phyloP scores from a whole-genome alignment of 2,797 vertebrate species.

The Phataginus tetradactyla region DNA sequence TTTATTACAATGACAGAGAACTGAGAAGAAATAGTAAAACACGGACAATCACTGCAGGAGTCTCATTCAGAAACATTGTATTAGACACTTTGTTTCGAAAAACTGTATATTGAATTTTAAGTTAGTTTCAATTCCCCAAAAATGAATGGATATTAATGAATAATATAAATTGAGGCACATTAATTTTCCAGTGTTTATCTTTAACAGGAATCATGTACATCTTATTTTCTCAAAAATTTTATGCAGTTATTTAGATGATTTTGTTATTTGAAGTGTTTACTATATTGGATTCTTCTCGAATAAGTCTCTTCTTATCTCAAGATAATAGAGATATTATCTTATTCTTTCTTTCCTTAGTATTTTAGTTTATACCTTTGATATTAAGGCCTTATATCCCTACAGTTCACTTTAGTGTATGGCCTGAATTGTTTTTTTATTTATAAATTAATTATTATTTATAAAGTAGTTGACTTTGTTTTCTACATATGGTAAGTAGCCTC shows the following conservation, averaged over 20 bases:
- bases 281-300: not conserved
- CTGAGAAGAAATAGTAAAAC: not conserved
- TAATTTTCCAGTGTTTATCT: not conserved
- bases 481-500: not conserved
- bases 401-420: not conserved
- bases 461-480: not conserved
- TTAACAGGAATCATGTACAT: not conserved
- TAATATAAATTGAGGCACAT: not conserved
- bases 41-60: not conserved
- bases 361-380: not conserved
- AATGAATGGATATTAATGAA: not conserved
- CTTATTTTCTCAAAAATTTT: not conserved
- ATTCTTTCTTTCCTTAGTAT: not conserved
- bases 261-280: not conserved
- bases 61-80: not conserved
- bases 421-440: not conserved
- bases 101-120: not conserved
- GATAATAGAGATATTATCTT: not conserved
- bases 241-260: not conserved
- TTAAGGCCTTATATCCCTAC: not conserved
- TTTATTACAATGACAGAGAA: not conserved
- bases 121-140: not conserved
- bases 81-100: not conserved
- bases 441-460: too few species aligned
- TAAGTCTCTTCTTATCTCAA: not conserved